phyloP scores from a whole-genome alignment of 2,888 invertebrate species.

The Ochropleura leucogaster region DNA sequence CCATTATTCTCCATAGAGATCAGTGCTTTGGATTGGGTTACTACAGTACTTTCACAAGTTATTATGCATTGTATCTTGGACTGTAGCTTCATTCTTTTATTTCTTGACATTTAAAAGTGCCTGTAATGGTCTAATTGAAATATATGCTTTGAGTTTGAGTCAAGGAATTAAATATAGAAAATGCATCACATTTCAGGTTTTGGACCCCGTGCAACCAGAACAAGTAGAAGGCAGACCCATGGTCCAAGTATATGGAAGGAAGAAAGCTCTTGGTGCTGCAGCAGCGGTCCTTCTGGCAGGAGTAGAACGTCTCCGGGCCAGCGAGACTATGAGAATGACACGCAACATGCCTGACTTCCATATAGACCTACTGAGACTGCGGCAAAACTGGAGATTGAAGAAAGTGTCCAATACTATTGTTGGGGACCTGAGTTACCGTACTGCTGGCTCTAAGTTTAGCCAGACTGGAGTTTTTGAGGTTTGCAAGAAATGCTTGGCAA shows the following conservation, averaged over 20 bases:
- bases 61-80: too few relatives aligned
- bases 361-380: slow-evolving; percentile 95
- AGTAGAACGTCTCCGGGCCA: slow-evolving; percentile 95
- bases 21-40: too few relatives aligned
- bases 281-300: slow-evolving; percentile 96
- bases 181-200: slow-evolving; percentile 76
- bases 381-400: slow-evolving; percentile 99
- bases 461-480: slow-evolving; percentile 99
- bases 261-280: slow-evolving; percentile 97
- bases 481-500: slow-evolving; percentile 10
- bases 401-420: slow-evolving; percentile 98
- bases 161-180: neutral
- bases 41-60: too few relatives aligned
- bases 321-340: slow-evolving; percentile 94
- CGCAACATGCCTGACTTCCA: slow-evolving; percentile 97
- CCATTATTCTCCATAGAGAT: too few relatives aligned
- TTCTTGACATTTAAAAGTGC: too few relatives aligned
- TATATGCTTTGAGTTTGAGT: neutral
- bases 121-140: too few relatives aligned
- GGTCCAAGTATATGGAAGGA: slow-evolving; percentile 97
- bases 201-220: slow-evolving; percentile 97
- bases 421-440: slow-evolving; percentile 98
- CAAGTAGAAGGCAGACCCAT: slow-evolving; percentile 95
- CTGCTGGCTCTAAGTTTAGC: slow-evolving; percentile 98
- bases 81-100: too few relatives aligned